phyloP scores from a whole-genome alignment of 2,888 invertebrate species.

The Drosophila flavopinicola region DNA sequence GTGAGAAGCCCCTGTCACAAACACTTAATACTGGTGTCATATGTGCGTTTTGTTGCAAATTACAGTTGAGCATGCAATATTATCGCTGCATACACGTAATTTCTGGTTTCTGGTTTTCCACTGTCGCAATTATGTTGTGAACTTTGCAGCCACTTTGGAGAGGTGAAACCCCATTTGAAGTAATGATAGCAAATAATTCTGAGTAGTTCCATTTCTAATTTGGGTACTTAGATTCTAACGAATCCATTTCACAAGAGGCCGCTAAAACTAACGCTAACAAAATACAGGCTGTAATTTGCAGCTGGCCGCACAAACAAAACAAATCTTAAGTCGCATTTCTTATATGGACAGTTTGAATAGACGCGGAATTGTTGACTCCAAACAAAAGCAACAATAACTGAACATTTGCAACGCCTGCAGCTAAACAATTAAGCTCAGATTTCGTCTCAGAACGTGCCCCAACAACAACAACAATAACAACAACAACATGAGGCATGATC shows the following conservation, averaged over 20 bases:
- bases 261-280: constrained; percentile 51
- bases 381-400: constrained; percentile 39
- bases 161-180: constrained; percentile 1
- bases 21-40: constrained; percentile 55
- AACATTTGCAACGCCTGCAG: constrained; percentile 50
- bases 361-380: constrained; percentile 33
- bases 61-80: constrained; percentile 64
- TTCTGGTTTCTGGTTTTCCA: constrained; percentile 33
- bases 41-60: constrained; percentile 48
- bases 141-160: constrained; percentile 16
- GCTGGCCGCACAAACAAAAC: constrained; percentile 19
- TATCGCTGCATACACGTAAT: constrained; percentile 23
- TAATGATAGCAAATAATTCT: constrained; percentile 9
- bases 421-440: constrained; percentile 58
- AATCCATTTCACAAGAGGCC: constrained; percentile 44
- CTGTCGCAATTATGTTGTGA: constrained; percentile 35
- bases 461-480: constrained; percentile 16
- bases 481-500: constrained; percentile 38
- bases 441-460: constrained; percentile 69
- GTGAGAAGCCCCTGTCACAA: constrained; percentile 27
- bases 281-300: constrained; percentile 37
- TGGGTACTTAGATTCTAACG: background rate
- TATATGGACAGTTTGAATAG: constrained; percentile 33
- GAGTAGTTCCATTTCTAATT: background rate
- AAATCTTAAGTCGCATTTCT: constrained; percentile 14